Evolutionary conservation across 2,888 invertebrate genomes (phyloP), one percentile per base, ranked within the genome.

Genomic region (Hirtodrosophila duncani): DNA sequence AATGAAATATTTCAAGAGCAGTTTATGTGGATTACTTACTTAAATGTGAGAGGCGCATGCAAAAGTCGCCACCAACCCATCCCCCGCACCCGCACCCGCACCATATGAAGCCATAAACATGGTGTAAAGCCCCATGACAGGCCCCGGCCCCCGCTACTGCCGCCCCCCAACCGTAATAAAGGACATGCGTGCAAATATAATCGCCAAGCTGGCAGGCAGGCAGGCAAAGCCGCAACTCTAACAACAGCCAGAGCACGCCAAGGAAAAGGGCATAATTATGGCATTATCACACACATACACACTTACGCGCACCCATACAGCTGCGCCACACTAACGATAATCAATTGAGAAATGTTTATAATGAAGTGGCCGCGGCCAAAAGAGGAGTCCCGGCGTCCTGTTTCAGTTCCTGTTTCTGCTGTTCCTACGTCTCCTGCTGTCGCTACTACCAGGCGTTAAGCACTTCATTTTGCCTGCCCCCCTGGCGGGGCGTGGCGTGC

Each of bases 291-390:
- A 67, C 75, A 63, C 60, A 31, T 17, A 31, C 18, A 39, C 26
- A 20, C 42, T 20, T 41, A 37, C 37, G n/a, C 20, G 3, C 31
- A 9, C 27, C n/a, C 27, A n/a, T 33, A 29, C 21, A 24, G 26
- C 13, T 9, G 26, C 21, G 20, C 13, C 42, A 41, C 61, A 61
- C 70, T 70, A 74, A 70, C 81, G 75, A 74, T 78, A 81, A 81
- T 81, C 79, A 81, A 81, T 78, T 74, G 79, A 75, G 77, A 78
- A 74, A 75, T 74, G 75, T 78, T 78, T 70, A 78, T 70, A 80
- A 80, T 77, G 67, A 78, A 77, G 79, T 78, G 79, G 79, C n/a
- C 51, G 61, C 71, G 50, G 56, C 70, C 67, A 61, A 57, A 69
- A 44, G 52, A 31, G 38, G 36, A 39, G 18, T 24, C 26, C 13